These are phyloP conservation scores for Synergus itoensis DNA, from an alignment of 2,888 invertebrate genomes.

Conservation along the genomic window DNA sequence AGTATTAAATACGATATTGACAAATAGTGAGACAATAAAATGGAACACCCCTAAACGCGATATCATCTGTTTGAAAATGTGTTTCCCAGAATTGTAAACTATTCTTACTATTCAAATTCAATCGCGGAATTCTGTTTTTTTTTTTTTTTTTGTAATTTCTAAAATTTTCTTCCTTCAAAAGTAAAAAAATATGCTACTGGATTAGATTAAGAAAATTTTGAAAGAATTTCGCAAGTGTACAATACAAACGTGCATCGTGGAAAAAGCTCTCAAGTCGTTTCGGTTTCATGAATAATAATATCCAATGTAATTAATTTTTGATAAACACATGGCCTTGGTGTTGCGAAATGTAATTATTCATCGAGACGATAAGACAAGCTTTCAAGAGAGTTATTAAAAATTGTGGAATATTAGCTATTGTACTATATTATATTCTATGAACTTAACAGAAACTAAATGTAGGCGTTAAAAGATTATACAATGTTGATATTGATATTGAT, in stretches of 20 bases:
- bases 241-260: slow-evolving; percentile 16
- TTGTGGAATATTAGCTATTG: slow-evolving; percentile 74
- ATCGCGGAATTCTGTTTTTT: background rate
- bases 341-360: slow-evolving; percentile 50
- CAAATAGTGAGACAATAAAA: slow-evolving; percentile 57
- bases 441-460: slow-evolving; percentile 67
- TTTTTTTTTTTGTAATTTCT: background rate
- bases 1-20: slow-evolving; percentile 34
- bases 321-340: slow-evolving; percentile 60
- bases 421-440: slow-evolving; percentile 74
- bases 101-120: background rate
- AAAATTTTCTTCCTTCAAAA: slow-evolving; percentile 13
- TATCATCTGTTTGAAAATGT: slow-evolving; percentile 48
- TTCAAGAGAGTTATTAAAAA: slow-evolving; percentile 64
- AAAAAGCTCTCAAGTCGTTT: slow-evolving; percentile 39
- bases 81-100: slow-evolving; percentile 33
- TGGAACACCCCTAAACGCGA: slow-evolving; percentile 68
- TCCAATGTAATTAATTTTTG: slow-evolving; percentile 36
- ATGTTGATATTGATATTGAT: slow-evolving; percentile 53
- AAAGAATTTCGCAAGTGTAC: slow-evolving; percentile 18
- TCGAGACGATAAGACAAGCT: slow-evolving; percentile 61
- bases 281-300: slow-evolving; percentile 24
- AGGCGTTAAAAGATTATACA: slow-evolving; percentile 65
- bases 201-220: background rate
- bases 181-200: background rate